Conservation (phyloP, 1,140 invertebrate species). For the Brachionus rotundiformis region DNA sequence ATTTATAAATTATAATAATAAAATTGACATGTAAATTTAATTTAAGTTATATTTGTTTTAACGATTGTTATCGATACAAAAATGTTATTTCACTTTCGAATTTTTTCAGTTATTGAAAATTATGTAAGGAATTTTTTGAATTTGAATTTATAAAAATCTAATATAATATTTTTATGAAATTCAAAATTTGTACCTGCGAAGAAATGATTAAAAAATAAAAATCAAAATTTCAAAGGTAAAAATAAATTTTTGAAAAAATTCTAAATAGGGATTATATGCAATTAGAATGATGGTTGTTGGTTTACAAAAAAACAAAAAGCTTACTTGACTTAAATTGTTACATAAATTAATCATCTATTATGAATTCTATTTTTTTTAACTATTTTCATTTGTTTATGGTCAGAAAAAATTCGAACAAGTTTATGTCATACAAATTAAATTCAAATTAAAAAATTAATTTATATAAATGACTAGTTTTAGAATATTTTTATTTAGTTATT, state of each 20-base stretch:
- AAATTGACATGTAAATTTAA: too few species aligned
- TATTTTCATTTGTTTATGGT: background rate
- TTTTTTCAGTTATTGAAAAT: background rate
- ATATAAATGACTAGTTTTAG: background rate
- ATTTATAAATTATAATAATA: too few species aligned
- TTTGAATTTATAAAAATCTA: background rate
- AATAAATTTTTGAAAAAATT: background rate
- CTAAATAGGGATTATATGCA: background rate
- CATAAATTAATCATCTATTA: background rate
- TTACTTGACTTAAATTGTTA: background rate
- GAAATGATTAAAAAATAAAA: background rate
- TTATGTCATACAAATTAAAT: too few species aligned
- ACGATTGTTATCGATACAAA: background rate
- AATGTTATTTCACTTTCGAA: background rate
- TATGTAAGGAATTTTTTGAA: background rate
- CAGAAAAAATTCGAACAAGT: too few species aligned
- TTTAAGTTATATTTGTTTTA: background rate
- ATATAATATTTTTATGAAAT: background rate
- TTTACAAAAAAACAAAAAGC: background rate
- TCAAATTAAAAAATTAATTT: too few species aligned
- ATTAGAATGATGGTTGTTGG: background rate
- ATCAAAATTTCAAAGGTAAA: background rate
- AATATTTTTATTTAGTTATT: background rate
- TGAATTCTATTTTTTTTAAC: background rate
- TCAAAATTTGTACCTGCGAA: background rate